Conservation (phyloP, 1,140 invertebrate species). For the Ceratosolen solmsi region DNA sequence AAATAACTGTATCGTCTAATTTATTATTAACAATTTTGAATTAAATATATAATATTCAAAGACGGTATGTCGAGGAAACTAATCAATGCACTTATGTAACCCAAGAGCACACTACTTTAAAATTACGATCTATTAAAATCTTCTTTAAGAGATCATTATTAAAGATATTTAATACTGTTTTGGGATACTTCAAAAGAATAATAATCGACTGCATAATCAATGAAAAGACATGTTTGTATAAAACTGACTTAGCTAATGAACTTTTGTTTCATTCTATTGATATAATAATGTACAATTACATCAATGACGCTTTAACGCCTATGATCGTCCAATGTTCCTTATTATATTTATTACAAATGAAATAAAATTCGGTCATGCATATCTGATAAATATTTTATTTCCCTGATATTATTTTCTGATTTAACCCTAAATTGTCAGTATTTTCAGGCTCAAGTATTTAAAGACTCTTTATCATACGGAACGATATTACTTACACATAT, state of each 20-base stretch:
- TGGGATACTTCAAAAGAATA: constrained; percentile 16
- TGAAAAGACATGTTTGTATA: constrained; percentile 14
- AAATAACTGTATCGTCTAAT: too few species aligned
- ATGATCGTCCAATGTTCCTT: not conserved
- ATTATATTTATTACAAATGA: not conserved
- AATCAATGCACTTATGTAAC: constrained; percentile 49
- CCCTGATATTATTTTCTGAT: too few species aligned
- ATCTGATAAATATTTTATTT: not conserved
- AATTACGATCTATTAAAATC: constrained; percentile 62
- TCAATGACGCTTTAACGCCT: not conserved
- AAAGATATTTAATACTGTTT: constrained; percentile 47
- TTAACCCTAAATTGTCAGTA: too few species aligned
- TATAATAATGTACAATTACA: not conserved
- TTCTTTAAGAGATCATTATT: constrained; percentile 61
- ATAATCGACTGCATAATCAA: constrained; percentile 29
- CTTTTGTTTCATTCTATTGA: constrained; percentile 39
- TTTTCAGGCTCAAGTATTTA: too few species aligned
- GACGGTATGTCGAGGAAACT: not conserved
- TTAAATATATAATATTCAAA: constrained; percentile 18
- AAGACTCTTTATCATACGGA: too few species aligned
- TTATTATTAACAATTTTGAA: not conserved
- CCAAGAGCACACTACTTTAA: constrained; percentile 53
- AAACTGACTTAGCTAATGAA: constrained; percentile 43
- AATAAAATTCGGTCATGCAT: not conserved
- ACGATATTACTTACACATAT: too few species aligned